Evolutionary conservation across 2,797 vertebrate genomes (phyloP).

Genomic region (Catostomus latipinnis): DNA sequence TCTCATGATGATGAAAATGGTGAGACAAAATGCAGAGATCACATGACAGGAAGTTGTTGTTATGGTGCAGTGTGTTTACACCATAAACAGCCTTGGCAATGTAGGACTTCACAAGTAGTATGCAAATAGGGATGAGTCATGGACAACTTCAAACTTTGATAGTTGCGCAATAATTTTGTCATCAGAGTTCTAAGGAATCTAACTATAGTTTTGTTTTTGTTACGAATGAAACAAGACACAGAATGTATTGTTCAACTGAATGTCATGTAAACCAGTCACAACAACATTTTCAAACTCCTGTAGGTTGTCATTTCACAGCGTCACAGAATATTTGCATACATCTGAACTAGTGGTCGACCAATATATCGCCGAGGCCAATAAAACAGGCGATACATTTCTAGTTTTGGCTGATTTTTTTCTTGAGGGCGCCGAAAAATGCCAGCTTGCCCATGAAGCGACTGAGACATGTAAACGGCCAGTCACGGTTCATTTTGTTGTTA

Average conservation of each 20-base stretch:
- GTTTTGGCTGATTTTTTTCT: too few relatives aligned
- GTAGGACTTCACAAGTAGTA: neutral
- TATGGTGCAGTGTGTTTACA: neutral
- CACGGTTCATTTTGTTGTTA: too few relatives aligned
- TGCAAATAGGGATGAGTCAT: slow-evolving; percentile 1
- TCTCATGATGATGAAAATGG: neutral
- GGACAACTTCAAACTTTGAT: neutral
- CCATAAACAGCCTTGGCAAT: neutral
- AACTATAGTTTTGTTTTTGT: too few relatives aligned
- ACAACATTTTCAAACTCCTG: neutral
- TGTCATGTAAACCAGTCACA: neutral
- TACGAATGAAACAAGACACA: neutral
- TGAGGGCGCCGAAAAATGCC: too few relatives aligned
- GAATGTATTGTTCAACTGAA: neutral
- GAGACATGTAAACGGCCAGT: too few relatives aligned
- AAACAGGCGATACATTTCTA: too few relatives aligned
- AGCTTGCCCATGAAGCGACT: too few relatives aligned
- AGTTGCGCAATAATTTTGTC: too few relatives aligned
- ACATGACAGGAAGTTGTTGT: neutral
- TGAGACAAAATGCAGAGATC: neutral
- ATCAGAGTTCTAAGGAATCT: neutral
- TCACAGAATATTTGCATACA: neutral
- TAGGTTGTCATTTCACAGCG: neutral
- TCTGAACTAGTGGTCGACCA: neutral
- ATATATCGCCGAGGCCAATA: too few relatives aligned